Base-by-base conservation (phyloP, 2,113 vertebrate species). In the Athene noctua region DNA sequence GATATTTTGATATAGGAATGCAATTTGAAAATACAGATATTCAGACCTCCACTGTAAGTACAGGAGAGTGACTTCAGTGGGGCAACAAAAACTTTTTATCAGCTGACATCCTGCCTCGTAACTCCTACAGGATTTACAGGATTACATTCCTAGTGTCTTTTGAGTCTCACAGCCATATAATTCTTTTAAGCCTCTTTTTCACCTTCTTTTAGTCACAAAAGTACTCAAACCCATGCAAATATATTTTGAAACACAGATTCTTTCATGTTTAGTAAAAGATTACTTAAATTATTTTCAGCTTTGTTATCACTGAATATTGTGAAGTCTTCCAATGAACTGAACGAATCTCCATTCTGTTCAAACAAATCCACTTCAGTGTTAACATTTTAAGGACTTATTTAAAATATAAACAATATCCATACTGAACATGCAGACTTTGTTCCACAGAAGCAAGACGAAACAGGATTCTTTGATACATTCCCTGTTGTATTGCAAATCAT, bases 281-380 rank as follows among this genome's bases (percentile, higher is more conserved):
- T 86, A 58, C 38, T 91, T 93, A 86, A 92, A 91, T 97, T 96
- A 95, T 95, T 96, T 95, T 95, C 90, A 92, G 84, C 82, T 96
- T 94, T 92, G 32, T 96, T 96, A 78, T 91, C 78, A 75, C 58
- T 83, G 26, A 97, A 86, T 92, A 94, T 95, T 65, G 42, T 84
- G 66, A 97, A 95, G 59, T 65, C 55, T 97, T 96, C 80, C 84
- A 94, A 19, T 27, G 51, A 97, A 68, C 36, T 71, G 86, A 96
- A 95, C 23, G 13, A 86, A 90, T 73, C 42, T 93, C 80, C 95
- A 55, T 92, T 88, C 95, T 95, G 82, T 84, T 97, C 93, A 97
- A 91, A 96, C 78, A 96, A 96, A 67, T 95, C 87, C 80, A 90
- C 73, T 96, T 94, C 57, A 92, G 22, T 84, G 83, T 86, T 86